Evolutionary conservation across 1,140 invertebrate genomes (phyloP).

Genomic region (Heterodera carotae): DNA sequence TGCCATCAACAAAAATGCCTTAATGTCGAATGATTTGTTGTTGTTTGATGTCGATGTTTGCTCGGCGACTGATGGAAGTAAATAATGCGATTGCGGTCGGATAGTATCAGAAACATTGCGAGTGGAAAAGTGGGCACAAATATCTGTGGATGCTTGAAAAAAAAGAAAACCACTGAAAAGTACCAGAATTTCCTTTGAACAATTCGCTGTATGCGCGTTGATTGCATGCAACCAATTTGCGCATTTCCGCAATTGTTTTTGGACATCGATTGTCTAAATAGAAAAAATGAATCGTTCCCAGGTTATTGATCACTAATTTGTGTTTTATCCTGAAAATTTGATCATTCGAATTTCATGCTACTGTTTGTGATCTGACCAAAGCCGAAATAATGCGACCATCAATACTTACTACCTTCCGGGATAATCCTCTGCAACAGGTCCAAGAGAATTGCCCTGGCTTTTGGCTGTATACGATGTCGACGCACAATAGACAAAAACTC

Average conservation of each 20-base stretch:
- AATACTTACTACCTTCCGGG: background rate
- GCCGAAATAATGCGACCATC: no score
- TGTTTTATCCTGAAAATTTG: no score
- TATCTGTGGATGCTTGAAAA: background rate
- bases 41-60: background rate
- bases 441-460: constrained; percentile 21
- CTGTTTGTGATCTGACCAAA: no score
- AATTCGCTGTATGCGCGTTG: background rate
- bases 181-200: background rate
- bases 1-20: no score
- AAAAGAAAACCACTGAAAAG: background rate
- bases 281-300: no score
- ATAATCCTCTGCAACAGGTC: background rate
- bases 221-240: background rate
- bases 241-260: constrained; percentile 8
- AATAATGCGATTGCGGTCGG: constrained; percentile 7
- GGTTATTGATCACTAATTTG: no score
- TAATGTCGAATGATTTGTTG: no score
- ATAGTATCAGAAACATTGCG: background rate
- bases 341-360: no score
- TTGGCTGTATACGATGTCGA: constrained; percentile 10
- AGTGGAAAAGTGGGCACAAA: background rate
- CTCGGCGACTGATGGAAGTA: background rate
- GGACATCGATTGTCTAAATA: constrained; percentile 2
- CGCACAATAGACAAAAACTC: constrained; percentile 4